A percentile compares a stretch with the other conserved stretches of the same genome.
phyloP scores from a whole-genome alignment of 2,888 invertebrate genomes.

The Perizoma flavofasciatum region DNA sequence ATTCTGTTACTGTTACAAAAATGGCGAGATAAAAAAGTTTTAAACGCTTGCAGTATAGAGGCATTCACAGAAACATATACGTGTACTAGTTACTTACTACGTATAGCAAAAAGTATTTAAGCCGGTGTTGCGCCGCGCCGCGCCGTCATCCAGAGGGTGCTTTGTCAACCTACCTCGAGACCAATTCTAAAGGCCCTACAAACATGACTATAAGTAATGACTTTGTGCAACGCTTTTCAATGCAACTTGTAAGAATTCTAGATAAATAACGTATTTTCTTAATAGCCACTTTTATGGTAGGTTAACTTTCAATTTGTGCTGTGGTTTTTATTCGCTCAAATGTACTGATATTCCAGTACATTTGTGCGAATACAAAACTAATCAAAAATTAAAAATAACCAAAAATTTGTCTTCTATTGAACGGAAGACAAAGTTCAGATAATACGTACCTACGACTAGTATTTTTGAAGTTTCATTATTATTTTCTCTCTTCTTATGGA shows the following conservation, averaged over 20 bases:
- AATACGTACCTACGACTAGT: not conserved
- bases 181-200: conserved; percentile 24
- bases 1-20: too few species aligned
- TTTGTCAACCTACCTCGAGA: conserved; percentile 60
- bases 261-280: conserved; percentile 13
- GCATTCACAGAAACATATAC: conserved; percentile 8
- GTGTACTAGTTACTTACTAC: not conserved
- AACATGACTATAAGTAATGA: conserved; percentile 24
- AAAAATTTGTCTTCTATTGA: too few species aligned
- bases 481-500: too few species aligned
- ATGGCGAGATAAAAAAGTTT: too few species aligned
- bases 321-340: not conserved
- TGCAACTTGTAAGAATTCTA: conserved; percentile 11
- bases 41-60: not conserved
- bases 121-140: conserved; percentile 37
- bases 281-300: conserved; percentile 16
- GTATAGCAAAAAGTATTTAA: conserved; percentile 19
- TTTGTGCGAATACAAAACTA: too few species aligned
- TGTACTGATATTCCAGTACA: not conserved
- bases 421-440: too few species aligned
- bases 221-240: conserved; percentile 24
- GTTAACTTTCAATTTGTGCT: conserved; percentile 3
- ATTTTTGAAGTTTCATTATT: not conserved
- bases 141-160: conserved; percentile 62
- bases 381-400: too few species aligned